Evolutionary conservation across 2,888 invertebrate genomes (phyloP).

Genomic region (Aphrophora alni): DNA sequence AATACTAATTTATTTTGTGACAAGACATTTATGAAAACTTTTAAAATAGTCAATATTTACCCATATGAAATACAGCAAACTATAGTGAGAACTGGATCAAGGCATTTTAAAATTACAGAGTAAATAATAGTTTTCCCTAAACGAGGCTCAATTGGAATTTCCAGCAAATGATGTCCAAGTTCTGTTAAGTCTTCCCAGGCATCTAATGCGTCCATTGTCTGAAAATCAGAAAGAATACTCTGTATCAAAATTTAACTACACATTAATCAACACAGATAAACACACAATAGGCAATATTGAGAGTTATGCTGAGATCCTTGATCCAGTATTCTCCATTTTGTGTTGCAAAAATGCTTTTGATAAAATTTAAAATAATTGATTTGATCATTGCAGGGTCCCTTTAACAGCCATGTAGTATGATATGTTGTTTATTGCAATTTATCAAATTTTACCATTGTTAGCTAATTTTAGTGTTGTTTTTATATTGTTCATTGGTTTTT

Average conservation of each 20-base stretch:
- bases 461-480: too few relatives aligned
- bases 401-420: too few relatives aligned
- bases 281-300: too few relatives aligned
- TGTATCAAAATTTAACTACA: not conserved
- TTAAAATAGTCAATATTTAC: too few relatives aligned
- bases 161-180: constrained; percentile 85
- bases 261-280: too few relatives aligned
- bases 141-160: constrained; percentile 90
- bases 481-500: too few relatives aligned
- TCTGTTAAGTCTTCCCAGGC: constrained; percentile 86
- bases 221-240: constrained; percentile 56
- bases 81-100: constrained; percentile 91
- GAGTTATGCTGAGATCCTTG: too few relatives aligned
- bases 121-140: constrained; percentile 92
- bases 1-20: too few relatives aligned
- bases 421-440: not conserved
- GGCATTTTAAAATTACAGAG: constrained; percentile 87
- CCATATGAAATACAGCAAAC: constrained; percentile 80
- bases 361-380: not conserved
- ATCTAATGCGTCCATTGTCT: constrained; percentile 86
- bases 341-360: not conserved
- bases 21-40: too few relatives aligned
- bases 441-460: too few relatives aligned
- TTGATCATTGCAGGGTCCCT: too few relatives aligned
- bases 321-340: too few relatives aligned